Evolutionary conservation across 2,113 vertebrate genomes (phyloP), one percentile per base, ranked within the genome.

Genomic region (Nothobranchius furzeri): DNA sequence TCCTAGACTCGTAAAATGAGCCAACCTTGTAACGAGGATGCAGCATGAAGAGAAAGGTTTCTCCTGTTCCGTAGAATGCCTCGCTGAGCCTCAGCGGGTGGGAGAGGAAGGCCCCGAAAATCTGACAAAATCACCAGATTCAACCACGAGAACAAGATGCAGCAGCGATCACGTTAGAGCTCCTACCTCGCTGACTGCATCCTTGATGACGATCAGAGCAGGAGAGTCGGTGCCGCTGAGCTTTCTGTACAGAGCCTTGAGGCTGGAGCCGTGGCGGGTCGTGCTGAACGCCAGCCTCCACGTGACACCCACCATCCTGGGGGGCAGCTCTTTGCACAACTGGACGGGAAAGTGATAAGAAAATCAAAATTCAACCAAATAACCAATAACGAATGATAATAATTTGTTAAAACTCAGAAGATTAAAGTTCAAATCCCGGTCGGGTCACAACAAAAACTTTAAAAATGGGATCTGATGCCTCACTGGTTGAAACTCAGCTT

Each of bases 1-100:
- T n/a, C 47, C 47, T 48, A 48, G n/a, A 48, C 14, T 2, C 13
- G 14, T 47, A 13, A 47, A 13, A 40, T 40, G 9, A 45, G 5
- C 15, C 75, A 36, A 94, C 93, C 91, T 94, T 93, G 81, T 92
- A 93, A 30, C 90, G 90, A 72, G 92, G 93, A 76, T 90, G 90
- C 63, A 93, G 73, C 82, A 92, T 92, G 73, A 92, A 94, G 47
- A 94, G 89, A 74, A 94, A 94, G 0, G 93, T 93, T 81, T 94
- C 92, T 78, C 93, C 93, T 7, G 92, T 94, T 42, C 93, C 93
- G 2, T 93, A 93, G 68, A 93, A 94, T 1, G 25, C 80, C 20
- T 94, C 93, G 40, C 93, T 93, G 24, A 65, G 89, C 74, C 75
- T 90, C 68, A 93, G 82, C 0, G 92, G 87, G 70, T 94, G 91